Base-by-base conservation (phyloP, 1,140 invertebrate species). In the Diprion similis region DNA sequence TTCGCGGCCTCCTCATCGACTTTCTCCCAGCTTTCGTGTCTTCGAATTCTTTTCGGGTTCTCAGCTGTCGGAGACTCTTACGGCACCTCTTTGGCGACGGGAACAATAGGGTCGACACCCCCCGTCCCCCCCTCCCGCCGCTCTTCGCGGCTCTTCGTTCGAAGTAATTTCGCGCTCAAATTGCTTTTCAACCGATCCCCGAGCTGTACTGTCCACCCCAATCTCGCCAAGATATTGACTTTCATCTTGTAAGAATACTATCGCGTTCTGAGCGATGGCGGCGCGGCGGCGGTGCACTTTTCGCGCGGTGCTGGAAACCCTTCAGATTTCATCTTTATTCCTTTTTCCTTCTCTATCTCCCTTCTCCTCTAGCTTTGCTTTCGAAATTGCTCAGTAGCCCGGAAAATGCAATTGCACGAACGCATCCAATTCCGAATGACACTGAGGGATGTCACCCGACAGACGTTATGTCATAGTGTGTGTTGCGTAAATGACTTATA, bases 101-200 rank as follows among this genome's bases (percentile, higher is more conserved):
- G 24, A 37, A 37, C 24, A 37, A 37, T 37, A 37, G 24, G 24
- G 24, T 37, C 24, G 24, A 37, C 1, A 37, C 24, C 7, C 24
- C 24, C 24, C n/a, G n/a, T n/a, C n/a, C 24, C 24, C 24, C 24
- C 24, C 24, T 37, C n/a, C n/a, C n/a, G n/a, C n/a, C 24, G 24
- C 24, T 6, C 24, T 37, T 59, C 51, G 11, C 51, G 51, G 11
- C 51, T 59, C 51, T 59, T 59, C 51, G 51, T 59, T 8, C 51
- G n/a, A 59, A 59, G 51, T 59, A 59, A 59, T 59, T 59, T 59
- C 51, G 51, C 51, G 51, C 51, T 59, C 51, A 59, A 59, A 59
- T 59, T 59, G 51, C 51, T 59, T 59, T 59, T 59, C 51, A 59
- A 59, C 51, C 51, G 51, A 59, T 59, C 51, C 51, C 51, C n/a